Conservation (phyloP, 37 sponge, comb jelly and placozoan genomes). For the Aplysina aerophoba region DNA sequence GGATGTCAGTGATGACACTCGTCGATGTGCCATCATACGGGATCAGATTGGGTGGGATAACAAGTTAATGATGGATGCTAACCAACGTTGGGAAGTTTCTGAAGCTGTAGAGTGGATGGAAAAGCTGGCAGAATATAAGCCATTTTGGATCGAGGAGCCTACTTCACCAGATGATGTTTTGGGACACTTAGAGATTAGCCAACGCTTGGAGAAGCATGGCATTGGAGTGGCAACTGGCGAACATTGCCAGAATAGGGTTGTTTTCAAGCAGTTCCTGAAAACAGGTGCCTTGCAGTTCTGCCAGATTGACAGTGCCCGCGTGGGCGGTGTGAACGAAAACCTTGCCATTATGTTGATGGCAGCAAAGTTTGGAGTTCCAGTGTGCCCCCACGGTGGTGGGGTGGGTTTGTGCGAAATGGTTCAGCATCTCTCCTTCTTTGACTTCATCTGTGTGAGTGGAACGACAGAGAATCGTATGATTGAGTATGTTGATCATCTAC, state of each 20-base stretch:
- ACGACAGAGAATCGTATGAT: constrained; percentile 62
- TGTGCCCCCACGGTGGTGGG: constrained; percentile 93
- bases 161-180: constrained; percentile 88
- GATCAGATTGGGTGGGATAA: constrained; percentile 72
- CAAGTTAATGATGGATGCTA: constrained; percentile 81
- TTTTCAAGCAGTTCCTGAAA: constrained; percentile 94
- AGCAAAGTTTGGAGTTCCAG: constrained; percentile 80
- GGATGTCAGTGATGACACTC: constrained; percentile 65
- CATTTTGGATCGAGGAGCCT: constrained; percentile 92
- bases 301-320: constrained; percentile 85
- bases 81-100: constrained; percentile 84
- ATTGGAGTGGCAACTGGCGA: constrained; percentile 92
- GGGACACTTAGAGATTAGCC: constrained; percentile 75
- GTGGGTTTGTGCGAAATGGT: constrained; percentile 93
- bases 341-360: constrained; percentile 84
- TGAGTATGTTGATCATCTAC: constrained; percentile 89
- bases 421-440: constrained; percentile 76
- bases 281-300: constrained; percentile 86
- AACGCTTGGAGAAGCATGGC: constrained; percentile 43
- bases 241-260: constrained; percentile 78
- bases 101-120: constrained; percentile 76
- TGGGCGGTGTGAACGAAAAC: constrained; percentile 87
- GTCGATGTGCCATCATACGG: constrained; percentile 70
- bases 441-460: constrained; percentile 80
- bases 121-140: constrained; percentile 68